These are phyloP conservation scores for Damaliscus lunatus DNA, from an alignment of 2,113 vertebrate genomes.

Conservation along the genomic window DNA sequence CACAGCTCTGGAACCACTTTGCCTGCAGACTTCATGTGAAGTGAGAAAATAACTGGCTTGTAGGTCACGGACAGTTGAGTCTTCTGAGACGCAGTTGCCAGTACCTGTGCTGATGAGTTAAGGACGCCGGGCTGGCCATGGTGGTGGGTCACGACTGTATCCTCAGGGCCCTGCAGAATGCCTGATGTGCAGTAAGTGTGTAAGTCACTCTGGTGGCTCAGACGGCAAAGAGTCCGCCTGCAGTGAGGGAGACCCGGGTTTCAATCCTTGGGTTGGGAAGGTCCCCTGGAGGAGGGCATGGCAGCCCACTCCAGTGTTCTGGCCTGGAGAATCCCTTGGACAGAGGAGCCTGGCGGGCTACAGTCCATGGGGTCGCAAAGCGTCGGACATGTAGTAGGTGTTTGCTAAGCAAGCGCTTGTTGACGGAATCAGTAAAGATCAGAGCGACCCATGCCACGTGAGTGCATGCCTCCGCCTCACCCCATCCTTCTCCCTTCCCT, in stretches of 20 bases:
- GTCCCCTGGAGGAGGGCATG: not conserved
- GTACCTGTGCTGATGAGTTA: not conserved
- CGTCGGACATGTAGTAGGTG: not conserved
- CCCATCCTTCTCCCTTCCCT: too few species aligned
- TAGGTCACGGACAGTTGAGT: rapidly evolving
- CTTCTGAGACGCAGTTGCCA: not conserved
- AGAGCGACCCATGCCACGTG: rapidly evolving
- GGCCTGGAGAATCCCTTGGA: not conserved
- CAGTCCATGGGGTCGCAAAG: not conserved
- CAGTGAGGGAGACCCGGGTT: not conserved
- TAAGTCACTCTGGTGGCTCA: not conserved
- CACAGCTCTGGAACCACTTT: not conserved
- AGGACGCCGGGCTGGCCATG: not conserved
- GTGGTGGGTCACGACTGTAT: not conserved
- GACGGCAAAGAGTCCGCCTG: not conserved
- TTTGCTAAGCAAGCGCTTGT: too few species aligned
- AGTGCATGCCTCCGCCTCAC: rapidly evolving
- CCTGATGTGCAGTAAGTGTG: not conserved
- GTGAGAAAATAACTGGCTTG: not conserved
- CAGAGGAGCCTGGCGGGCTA: not conserved
- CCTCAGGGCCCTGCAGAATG: not conserved
- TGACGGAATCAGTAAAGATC: not conserved
- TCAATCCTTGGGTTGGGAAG: not conserved
- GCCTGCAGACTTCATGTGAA: not conserved
- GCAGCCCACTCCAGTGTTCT: not conserved